These are phyloP conservation scores for Nanger granti DNA, from an alignment of 2,113 vertebrate species.

Conservation along the genomic window DNA sequence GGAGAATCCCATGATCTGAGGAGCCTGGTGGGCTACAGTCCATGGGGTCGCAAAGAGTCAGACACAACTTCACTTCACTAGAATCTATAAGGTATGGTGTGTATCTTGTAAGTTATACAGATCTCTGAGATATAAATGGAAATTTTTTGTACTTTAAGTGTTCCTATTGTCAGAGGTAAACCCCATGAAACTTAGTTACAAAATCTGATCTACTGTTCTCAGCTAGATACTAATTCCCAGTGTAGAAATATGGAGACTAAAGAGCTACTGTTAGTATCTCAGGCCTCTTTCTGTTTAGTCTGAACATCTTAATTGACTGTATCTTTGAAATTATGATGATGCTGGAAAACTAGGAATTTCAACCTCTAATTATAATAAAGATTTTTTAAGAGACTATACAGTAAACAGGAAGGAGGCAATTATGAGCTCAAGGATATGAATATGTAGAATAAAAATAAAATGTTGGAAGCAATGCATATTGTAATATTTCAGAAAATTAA, in stretches of 20 bases:
- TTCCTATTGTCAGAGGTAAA: neutral
- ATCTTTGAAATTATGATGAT: neutral
- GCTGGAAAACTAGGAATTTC: neutral
- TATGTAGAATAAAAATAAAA: neutral
- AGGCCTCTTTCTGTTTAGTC: neutral
- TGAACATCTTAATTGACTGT: neutral
- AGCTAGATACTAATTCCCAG: neutral
- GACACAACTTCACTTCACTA: neutral
- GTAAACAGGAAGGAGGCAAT: neutral
- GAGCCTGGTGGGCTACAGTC: too few species aligned
- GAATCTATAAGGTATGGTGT: neutral
- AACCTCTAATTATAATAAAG: neutral
- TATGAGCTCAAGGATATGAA: neutral
- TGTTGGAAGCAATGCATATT: neutral
- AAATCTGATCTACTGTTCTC: neutral
- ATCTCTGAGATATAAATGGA: neutral
- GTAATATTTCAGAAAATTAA: neutral
- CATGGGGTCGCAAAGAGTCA: too few species aligned
- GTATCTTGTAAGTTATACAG: neutral
- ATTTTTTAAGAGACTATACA: neutral
- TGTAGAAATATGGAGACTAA: too few species aligned
- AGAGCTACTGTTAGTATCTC: neutral
- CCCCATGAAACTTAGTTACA: neutral
- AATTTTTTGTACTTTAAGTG: neutral
- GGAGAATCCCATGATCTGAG: too few species aligned